Conservation (phyloP, 1,140 invertebrate genomes). For the Drosophila sproati region DNA sequence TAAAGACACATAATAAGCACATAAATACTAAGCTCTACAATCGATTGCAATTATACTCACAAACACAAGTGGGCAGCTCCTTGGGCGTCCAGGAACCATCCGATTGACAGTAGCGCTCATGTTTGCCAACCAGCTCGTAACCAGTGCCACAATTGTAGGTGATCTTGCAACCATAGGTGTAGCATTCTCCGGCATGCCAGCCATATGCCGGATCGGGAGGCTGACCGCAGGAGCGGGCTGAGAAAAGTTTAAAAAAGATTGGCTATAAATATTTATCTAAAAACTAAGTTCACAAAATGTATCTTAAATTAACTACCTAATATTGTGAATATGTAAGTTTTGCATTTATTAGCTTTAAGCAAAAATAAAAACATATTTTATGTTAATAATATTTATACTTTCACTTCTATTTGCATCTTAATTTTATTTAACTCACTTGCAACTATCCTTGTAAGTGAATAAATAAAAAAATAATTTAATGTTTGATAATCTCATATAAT, state of each 20-base stretch:
- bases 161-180: conserved; percentile 95
- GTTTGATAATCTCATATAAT: too few relatives aligned
- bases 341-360: too few relatives aligned
- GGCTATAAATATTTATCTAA: too few relatives aligned
- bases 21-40: conserved; percentile 44
- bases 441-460: too few relatives aligned
- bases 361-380: too few relatives aligned
- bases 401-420: too few relatives aligned
- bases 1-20: conserved; percentile 36
- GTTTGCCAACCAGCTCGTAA: conserved; percentile 94
- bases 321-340: too few relatives aligned
- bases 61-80: conserved; percentile 94
- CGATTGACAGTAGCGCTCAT: conserved; percentile 93
- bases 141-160: conserved; percentile 96
- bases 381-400: too few relatives aligned
- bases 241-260: background rate
- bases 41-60: conserved; percentile 86
- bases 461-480: too few relatives aligned
- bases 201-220: conserved; percentile 96
- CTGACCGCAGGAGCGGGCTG: conserved; percentile 93
- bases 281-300: too few relatives aligned
- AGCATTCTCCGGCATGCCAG: conserved; percentile 95
- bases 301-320: too few relatives aligned
- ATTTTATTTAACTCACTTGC: too few relatives aligned
- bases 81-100: conserved; percentile 95